A percentile compares a stretch with the other conserved stretches of the same genome.
phyloP scores from a whole-genome alignment of 2,888 invertebrate species.

The Patella depressa region DNA sequence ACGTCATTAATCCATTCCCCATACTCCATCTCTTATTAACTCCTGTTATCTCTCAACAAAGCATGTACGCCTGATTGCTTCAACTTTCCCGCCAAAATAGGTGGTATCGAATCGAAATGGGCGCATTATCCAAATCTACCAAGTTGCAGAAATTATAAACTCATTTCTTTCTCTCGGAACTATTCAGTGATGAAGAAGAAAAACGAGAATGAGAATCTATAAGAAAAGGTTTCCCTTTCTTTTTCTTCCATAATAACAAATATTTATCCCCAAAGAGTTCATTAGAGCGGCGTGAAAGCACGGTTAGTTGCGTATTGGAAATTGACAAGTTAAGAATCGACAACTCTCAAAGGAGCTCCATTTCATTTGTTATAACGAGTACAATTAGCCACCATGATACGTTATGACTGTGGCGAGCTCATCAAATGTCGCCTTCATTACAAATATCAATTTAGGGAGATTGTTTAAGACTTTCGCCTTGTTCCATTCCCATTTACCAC shows the following conservation, averaged over 20 bases:
- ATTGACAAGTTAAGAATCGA: constrained; percentile 8
- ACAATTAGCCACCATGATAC: constrained; percentile 5
- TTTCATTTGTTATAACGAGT: constrained; percentile 7
- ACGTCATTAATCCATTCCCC: no score
- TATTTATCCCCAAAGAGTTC: not conserved
- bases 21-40: not conserved
- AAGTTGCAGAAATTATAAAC: not conserved
- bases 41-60: not conserved
- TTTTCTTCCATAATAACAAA: not conserved
- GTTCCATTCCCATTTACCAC: constrained; percentile 1
- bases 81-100: not conserved
- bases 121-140: not conserved
- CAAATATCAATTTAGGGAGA: not conserved
- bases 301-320: not conserved
- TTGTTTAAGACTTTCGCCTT: constrained; percentile 2
- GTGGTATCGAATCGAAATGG: not conserved
- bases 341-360: not conserved
- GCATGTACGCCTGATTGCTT: not conserved
- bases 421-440: not conserved
- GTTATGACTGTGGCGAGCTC: constrained; percentile 2
- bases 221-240: not conserved
- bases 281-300: not conserved
- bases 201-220: not conserved
- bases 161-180: not conserved
- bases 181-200: no score